Conservation (phyloP, 2,113 vertebrate genomes). For the Climacteris rufus region DNA sequence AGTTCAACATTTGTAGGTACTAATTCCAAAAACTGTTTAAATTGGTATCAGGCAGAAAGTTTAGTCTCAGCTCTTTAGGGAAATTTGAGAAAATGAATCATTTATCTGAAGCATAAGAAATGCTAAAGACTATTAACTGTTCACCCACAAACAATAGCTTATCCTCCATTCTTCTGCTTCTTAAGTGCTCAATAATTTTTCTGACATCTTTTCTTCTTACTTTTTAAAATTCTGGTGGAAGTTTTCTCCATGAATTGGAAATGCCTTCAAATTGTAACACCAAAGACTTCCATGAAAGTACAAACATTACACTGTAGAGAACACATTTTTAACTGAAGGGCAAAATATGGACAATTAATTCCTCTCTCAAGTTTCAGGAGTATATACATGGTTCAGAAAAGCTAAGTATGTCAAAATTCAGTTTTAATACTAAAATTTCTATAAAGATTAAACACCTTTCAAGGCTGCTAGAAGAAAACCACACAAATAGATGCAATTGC, state of each 20-base stretch:
- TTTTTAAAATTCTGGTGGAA: background rate
- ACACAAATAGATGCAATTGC: fast-evolving
- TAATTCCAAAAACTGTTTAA: constrained; percentile 44
- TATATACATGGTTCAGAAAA: background rate
- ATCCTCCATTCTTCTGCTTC: background rate
- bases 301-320: background rate
- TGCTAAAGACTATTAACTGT: constrained; percentile 15
- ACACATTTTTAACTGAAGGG: background rate
- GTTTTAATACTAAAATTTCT: background rate
- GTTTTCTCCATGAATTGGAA: background rate
- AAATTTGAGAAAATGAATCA: constrained; percentile 37
- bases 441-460: background rate
- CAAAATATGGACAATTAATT: background rate
- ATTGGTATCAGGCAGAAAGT: constrained; percentile 27
- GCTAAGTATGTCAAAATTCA: background rate
- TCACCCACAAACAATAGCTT: constrained; percentile 3
- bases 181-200: background rate
- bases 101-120: constrained; percentile 28
- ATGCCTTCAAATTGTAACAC: background rate
- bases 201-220: background rate
- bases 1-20: constrained; percentile 18
- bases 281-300: background rate
- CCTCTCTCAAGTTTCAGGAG: background rate
- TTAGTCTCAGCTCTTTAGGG: constrained; percentile 2
- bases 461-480: background rate